phyloP scores from a whole-genome alignment of 2,888 invertebrate species.

The Agrochola litura region DNA sequence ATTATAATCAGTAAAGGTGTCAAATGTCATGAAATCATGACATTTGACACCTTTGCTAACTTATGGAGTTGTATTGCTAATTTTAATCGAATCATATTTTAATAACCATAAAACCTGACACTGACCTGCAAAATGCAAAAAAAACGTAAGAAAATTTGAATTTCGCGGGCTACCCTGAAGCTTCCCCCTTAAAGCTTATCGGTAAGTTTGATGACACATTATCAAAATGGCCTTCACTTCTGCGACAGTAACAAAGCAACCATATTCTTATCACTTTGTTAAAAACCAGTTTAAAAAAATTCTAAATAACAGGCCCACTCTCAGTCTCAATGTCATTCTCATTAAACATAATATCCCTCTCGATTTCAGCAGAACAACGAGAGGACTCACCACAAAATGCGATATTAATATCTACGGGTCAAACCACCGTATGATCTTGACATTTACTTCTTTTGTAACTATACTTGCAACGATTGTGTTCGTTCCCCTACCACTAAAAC shows the following conservation, averaged over 20 bases:
- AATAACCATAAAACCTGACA: too few relatives aligned
- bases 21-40: too few relatives aligned
- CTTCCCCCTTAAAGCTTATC: not conserved
- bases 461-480: constrained; percentile 55
- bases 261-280: constrained; percentile 19
- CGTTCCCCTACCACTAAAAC: constrained; percentile 51
- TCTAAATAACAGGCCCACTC: constrained; percentile 5
- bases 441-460: constrained; percentile 69
- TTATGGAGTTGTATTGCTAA: too few relatives aligned
- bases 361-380: constrained; percentile 50
- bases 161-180: too few relatives aligned
- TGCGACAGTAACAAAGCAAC: constrained; percentile 9
- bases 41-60: too few relatives aligned
- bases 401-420: constrained; percentile 63
- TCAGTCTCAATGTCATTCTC: constrained; percentile 52
- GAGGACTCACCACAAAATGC: constrained; percentile 58
- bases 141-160: too few relatives aligned
- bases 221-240: constrained; percentile 14
- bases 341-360: constrained; percentile 44
- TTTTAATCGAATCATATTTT: too few relatives aligned
- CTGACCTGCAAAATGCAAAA: too few relatives aligned
- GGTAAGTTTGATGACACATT: not conserved
- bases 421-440: constrained; percentile 68
- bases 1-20: too few relatives aligned
- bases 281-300: constrained; percentile 29